phyloP scores from a whole-genome alignment of 2,888 invertebrate genomes.

The Tetrapedia diversipes region DNA sequence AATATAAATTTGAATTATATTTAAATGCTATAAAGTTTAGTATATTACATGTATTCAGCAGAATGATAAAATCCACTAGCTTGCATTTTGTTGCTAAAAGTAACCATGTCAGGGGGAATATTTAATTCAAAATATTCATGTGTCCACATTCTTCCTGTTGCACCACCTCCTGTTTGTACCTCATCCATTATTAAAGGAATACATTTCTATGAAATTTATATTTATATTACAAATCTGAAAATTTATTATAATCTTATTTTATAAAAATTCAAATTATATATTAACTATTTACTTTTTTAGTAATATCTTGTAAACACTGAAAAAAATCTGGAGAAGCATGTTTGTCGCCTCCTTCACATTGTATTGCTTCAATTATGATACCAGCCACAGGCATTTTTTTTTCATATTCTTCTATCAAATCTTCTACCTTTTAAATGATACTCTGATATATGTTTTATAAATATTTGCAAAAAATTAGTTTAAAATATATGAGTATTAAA shows the following conservation, averaged over 20 bases:
- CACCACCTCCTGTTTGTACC: conserved; percentile 98
- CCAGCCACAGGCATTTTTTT: conserved; percentile 92
- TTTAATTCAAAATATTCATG: conserved; percentile 95
- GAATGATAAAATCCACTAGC: conserved; percentile 96
- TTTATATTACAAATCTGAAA: not conserved
- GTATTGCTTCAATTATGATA: conserved; percentile 97
- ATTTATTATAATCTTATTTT: not conserved
- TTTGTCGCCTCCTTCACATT: conserved; percentile 98
- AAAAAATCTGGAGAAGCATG: conserved; percentile 96
- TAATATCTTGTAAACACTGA: conserved; percentile 90
- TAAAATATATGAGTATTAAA: not conserved
- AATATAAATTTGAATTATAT: not conserved
- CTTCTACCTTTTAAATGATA: conserved; percentile 85
- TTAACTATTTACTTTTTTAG: conserved; percentile 86
- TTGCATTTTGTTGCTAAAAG: conserved; percentile 99
- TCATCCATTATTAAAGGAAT: conserved; percentile 90
- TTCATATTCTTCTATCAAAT: conserved; percentile 88
- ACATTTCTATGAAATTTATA: conserved; percentile 32
- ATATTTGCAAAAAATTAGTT: not conserved
- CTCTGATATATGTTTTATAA: not conserved
- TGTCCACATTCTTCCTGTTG: conserved; percentile 98
- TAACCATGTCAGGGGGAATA: conserved; percentile 94
- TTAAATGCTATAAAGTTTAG: not conserved
- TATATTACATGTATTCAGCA: conserved; percentile 48
- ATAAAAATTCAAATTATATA: not conserved